phyloP scores from a whole-genome alignment of 2,888 invertebrate species.

The Lordiphosa fenestrarum region DNA sequence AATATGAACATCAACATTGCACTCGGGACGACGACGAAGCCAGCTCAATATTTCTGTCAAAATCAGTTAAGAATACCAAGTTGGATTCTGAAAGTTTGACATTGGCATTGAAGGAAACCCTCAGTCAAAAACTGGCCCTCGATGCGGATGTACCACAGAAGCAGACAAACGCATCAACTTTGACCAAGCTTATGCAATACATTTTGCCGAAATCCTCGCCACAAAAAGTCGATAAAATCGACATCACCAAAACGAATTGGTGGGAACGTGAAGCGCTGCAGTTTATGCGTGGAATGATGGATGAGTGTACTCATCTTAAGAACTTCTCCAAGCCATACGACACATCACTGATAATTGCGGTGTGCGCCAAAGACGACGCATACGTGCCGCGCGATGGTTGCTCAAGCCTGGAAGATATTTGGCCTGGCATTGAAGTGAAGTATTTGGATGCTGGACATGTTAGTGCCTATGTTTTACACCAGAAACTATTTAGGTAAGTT shows the following conservation, averaged over 20 bases:
- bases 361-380: conserved; percentile 93
- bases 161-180: conserved; percentile 41
- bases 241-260: conserved; percentile 85
- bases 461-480: conserved; percentile 91
- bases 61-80: conserved; percentile 33
- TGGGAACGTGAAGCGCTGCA: conserved; percentile 90
- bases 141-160: conserved; percentile 26
- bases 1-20: conserved; percentile 20
- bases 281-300: conserved; percentile 99
- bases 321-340: conserved; percentile 95
- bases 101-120: conserved; percentile 33
- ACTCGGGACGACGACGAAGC: conserved; percentile 10
- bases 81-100: conserved; percentile 23
- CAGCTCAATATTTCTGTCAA: conserved; percentile 60
- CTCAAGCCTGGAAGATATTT: conserved; percentile 90
- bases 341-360: conserved; percentile 93
- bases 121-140: conserved; percentile 25
- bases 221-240: conserved; percentile 78
- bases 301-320: conserved; percentile 97
- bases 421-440: conserved; percentile 95
- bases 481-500: conserved; percentile 90
- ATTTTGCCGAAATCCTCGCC: conserved; percentile 69
- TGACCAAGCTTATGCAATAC: conserved; percentile 78
- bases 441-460: conserved; percentile 95
- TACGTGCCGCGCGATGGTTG: conserved; percentile 94